Evolutionary conservation across 2,113 vertebrate genomes (phyloP), one percentile per base, ranked within the genome.

Genomic region (Lonchura striata): DNA sequence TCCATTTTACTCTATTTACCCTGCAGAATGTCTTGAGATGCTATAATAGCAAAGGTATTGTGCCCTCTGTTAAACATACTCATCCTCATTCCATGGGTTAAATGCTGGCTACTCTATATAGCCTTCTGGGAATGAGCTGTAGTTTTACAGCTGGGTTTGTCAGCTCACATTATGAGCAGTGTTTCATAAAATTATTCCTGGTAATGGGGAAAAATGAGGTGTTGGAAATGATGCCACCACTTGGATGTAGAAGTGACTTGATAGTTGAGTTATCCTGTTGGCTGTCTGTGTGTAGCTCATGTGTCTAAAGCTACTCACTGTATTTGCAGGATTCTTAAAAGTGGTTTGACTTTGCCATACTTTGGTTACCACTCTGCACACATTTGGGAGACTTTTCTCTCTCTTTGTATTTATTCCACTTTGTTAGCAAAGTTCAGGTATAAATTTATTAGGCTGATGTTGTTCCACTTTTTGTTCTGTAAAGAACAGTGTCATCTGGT

Each of bases 361-460:
- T 92, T 93, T 31, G 1, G 2, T 88, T 95, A 56, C 25, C 25
- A 39, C 44, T 83, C 8, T 82, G 46, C 22, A 78, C 49, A 17
- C 0, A 0, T 71, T 50, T 60, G 37, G n/a, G 53, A 78, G 35
- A 37, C 17, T 61, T 61, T 93, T 65, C 86, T 54, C 54, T 80
- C 10, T 81, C 63, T 25, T 74, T 65, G 10, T 82, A 65, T 94
- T 93, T 96, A 86, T 96, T 94, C 96, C 39, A 52, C 31, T 91
- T 74, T 69, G 16, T 74, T 70, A 89, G 27, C 52, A 87, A 81
- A 88, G 83, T 82, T 70, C 50, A 82, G 35, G 77, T 63, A 72
- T 18, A 78, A 77, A 60, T 86, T 84, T 78, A 83, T 82, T 37
- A 88, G 60, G 60, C 57, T 41, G 88, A 71, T 12, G 6, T 47